Percentiles rank a stretch among this genome's conserved stretches.
phyloP scores from a whole-genome alignment of 1,140 invertebrate species.

The Leptinotarsa undecemlineata region DNA sequence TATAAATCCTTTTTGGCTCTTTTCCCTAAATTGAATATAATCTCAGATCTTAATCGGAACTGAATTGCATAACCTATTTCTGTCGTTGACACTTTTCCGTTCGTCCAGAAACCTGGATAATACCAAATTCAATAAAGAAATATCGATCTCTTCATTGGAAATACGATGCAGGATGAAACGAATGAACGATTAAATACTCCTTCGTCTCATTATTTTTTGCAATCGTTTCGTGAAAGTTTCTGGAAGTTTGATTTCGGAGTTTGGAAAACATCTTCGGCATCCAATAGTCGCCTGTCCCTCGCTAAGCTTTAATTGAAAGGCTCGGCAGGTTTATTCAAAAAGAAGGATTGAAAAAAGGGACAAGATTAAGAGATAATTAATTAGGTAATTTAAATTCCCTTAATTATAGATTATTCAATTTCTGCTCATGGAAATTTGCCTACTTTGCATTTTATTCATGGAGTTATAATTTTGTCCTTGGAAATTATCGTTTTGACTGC shows the following conservation, averaged over 20 bases:
- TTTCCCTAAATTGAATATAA: background rate
- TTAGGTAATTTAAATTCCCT: slow-evolving; percentile 23
- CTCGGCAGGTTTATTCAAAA: slow-evolving; percentile 12
- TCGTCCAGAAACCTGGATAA: background rate
- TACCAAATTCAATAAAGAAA: background rate
- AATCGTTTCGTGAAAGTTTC: slow-evolving; percentile 1
- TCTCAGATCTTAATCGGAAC: background rate
- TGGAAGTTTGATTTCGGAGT: slow-evolving; percentile 8
- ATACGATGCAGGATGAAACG: no score
- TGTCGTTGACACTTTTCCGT: slow-evolving; percentile 4
- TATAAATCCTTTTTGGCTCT: no score
- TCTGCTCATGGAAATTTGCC: background rate
- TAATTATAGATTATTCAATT: slow-evolving; percentile 11
- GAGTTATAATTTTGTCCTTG: no score
- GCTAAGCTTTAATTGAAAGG: slow-evolving; percentile 8
- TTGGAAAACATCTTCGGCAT: background rate
- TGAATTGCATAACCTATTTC: background rate
- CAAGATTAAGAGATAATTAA: slow-evolving; percentile 12
- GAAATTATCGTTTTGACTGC: no score
- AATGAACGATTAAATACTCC: background rate
- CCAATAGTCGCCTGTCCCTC: background rate
- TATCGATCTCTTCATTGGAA: background rate
- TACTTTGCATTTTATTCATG: no score
- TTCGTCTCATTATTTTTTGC: background rate
- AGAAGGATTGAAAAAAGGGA: background rate